Base-by-base conservation (phyloP, 2,113 vertebrate genomes). In the Catharus bicknelli region DNA sequence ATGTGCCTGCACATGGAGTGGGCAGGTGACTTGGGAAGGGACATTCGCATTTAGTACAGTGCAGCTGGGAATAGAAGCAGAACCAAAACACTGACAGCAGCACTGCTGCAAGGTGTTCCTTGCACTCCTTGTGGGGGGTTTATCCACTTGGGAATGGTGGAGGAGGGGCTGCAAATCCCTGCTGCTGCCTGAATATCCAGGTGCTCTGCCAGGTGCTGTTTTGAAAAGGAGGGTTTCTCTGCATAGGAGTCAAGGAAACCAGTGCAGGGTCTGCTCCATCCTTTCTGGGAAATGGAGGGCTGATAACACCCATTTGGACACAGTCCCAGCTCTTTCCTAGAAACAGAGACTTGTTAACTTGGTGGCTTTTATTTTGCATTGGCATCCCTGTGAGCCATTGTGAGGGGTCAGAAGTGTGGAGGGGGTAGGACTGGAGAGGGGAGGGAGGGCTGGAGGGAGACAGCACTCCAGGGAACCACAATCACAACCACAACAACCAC, bases 311-410 rank as follows among this genome's bases (percentile, higher is more conserved):
- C 83, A 83, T 69, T 95, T 96, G 96, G 96, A 90, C 40, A 61
- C 43, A 8, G 54, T 91, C 96, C 96, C 94, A 96, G 91, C 66
- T 48, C 82, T 29, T 96, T 96, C 96, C 93, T 95, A 96, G 95
- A 97, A 97, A 61, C 62, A 90, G 75, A 84, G 74, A 42, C 73
- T 94, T 91, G 89, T 95, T 90, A 93, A 91, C 85, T 90, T 67
- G 43, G 86, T 61, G 79, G 87, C 76, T 95, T 94, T 93, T 83
- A 73, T 75, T 75, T 86, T 10, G 16, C 76, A 81, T 83, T 87
- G 88, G 86, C 90, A 32, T 87, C 3, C 2, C 51, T 85, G 86
- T 10, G 43, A 94, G 94, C 54, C 32, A 30, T 34, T 34, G 69
- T 53, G 53, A 1, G 0, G 68, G 68, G 45, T 78, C 1, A 0